Evolutionary conservation across 2,113 vertebrate genomes (phyloP), one percentile per base, ranked within the genome.

Genomic region (Saccopteryx leptura): DNA sequence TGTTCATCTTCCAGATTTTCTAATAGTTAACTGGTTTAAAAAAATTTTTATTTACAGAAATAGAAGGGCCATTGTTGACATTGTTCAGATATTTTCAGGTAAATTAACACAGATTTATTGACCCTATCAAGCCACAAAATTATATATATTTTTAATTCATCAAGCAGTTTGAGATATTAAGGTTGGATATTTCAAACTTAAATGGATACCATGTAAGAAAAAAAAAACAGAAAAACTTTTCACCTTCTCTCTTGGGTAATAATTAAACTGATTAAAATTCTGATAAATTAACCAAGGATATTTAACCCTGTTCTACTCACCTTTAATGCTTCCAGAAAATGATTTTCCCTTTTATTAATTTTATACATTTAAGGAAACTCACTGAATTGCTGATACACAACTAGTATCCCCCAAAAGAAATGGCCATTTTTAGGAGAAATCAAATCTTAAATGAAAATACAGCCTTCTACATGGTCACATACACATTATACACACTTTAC

Each of bases 31-130:
- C 31, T 85, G 9, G n/a, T 46, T 92, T 61, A 61, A 69, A 71
- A 94, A 94, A 85, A 46, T 9, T 60, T 90, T 79, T 92, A 76
- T 68, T 93, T 81, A 86, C 12, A 86, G 33, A 92, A 92, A 65
- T 63, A 61, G 11, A 65, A 54, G 61, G 28, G 52, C 24, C 15
- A 58, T 39, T 24, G 10, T 95, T 28, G n/a, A 33, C 8, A 66
- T 68, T 48, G 9, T 80, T 54, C 33, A 54, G 61, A 63, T 5
- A 81, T 4, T 81, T 68, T 1, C 56, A 61, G 83, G 33, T 72
- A 71, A 91, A 63, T 26, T 88, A 88, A 69, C 4, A 31, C 3
- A 60, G 10, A 2, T 66, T 90, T 31, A 23, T 46, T 69, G 28
- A 33, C 7, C 4, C 65, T 33, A 79, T 18, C n/a, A 76, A 94